Conservation (phyloP, 1,140 invertebrate species). For the Listronotus bonariensis region DNA sequence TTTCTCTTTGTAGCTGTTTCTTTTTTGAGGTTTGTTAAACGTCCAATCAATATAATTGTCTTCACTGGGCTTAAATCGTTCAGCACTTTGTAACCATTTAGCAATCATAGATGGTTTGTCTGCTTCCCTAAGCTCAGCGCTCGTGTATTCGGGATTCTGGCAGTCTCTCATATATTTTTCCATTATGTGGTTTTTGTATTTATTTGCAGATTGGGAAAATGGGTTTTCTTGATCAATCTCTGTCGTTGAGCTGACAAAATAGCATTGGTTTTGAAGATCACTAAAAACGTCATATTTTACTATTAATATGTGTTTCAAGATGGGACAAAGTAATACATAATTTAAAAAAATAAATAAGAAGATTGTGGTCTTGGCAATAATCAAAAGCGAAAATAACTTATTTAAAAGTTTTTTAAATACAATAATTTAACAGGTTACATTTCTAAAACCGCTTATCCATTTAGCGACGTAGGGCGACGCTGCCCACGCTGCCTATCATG, state of each 20-base stretch:
- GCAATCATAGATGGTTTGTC: conserved; percentile 62
- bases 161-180: conserved; percentile 60
- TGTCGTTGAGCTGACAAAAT: conserved; percentile 54
- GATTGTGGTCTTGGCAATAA: no score
- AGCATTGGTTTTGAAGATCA: conserved; percentile 49
- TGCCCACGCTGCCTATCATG: no score
- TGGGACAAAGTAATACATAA: no score
- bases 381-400: no score
- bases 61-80: conserved; percentile 67
- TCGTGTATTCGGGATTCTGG: conserved; percentile 44
- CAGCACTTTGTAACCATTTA: conserved; percentile 72
- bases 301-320: no score
- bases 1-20: conserved; percentile 32
- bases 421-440: no score
- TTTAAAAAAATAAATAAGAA: no score
- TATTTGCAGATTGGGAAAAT: conserved; percentile 48
- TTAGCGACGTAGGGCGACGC: no score
- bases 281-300: conserved; percentile 13
- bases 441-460: no score
- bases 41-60: conserved; percentile 69
- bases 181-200: conserved; percentile 64
- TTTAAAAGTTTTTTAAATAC: no score
- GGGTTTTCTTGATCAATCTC: conserved; percentile 49
- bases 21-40: conserved; percentile 42
- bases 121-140: conserved; percentile 45